Evolutionary conservation across 92 coral and sea anemone genomes (phyloP).

Genomic region (Paragorgia papillata): DNA sequence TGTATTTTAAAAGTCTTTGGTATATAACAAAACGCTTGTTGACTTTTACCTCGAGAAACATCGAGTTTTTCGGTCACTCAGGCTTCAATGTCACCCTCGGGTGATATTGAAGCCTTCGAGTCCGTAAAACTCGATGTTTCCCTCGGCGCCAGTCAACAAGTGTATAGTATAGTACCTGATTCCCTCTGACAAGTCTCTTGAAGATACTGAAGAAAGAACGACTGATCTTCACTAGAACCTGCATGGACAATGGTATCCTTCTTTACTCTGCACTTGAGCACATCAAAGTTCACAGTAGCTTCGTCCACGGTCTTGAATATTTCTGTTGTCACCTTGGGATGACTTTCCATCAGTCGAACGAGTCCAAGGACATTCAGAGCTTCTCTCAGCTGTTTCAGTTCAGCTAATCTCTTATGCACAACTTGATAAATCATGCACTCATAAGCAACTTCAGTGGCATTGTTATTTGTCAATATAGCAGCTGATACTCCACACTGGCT

Average conservation of each 20-base stretch:
- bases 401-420: conserved; percentile 45
- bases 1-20: too few species aligned
- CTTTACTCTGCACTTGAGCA: conserved; percentile 24
- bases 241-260: conserved; percentile 17
- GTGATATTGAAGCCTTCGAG: too few species aligned
- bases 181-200: conserved; percentile 41
- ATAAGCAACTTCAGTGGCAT: conserved; percentile 48
- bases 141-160: too few species aligned
- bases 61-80: too few species aligned
- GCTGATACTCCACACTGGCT: conserved; percentile 43
- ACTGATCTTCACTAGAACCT: too few species aligned
- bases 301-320: conserved; percentile 38
- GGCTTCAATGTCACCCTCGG: too few species aligned
- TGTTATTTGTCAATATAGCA: conserved; percentile 20
- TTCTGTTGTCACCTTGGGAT: conserved; percentile 41
- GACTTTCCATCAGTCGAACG: conserved; percentile 17
- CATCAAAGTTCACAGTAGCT: conserved; percentile 42
- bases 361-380: conserved; percentile 44
- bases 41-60: too few species aligned
- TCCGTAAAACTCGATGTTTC: too few species aligned
- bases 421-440: conserved; percentile 58
- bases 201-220: conserved; percentile 44
- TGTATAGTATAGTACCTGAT: too few species aligned
- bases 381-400: conserved; percentile 46
- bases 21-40: too few species aligned